Base-by-base conservation (phyloP, 1,140 invertebrate genomes). In the Orussus abietinus region DNA sequence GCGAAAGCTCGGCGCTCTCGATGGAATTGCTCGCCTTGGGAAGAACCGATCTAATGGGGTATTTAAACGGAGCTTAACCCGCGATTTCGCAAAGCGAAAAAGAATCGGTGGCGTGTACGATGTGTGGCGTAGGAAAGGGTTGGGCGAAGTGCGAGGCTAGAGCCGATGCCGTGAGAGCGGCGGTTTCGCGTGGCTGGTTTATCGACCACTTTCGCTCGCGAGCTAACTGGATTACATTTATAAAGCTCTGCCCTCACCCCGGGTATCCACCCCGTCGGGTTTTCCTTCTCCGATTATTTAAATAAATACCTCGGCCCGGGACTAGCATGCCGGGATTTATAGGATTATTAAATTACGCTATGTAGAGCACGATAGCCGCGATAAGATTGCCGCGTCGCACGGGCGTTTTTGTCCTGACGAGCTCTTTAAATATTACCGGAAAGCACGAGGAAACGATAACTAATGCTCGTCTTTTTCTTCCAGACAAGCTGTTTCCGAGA, bases 201-300 rank as follows among this genome's bases (percentile, higher is more conserved):
- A 36, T 36, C 34, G 34, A 36, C n/a, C 34, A 19, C 10, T 19
- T 32, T 36, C 34, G 12, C 13, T 36, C 34, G 18, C 34, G 21
- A 36, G 18, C 34, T 19, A 17, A 19, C 34, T 36, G 34, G 34
- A 36, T 36, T 36, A 36, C 34, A 36, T 36, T 36, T 36, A 36
- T 36, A 36, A 36, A 36, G 15, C 34, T 20, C 18, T 7, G n/a
- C 34, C 7, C 13, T 5, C n/a, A 12, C 18, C 18, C 10, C 21
- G 13, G 11, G 15, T 19, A 18, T 19, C 34, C 34, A 12, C 18
- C 13, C 10, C n/a, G n/a, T n/a, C n/a, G n/a, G n/a, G n/a, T n/a
- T n/a, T n/a, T n/a, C n/a, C n/a, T n/a, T n/a, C n/a, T n/a, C n/a
- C n/a, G n/a, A n/a, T n/a, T 25, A 25, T 25, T 25, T 25, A 7